Base-by-base conservation (phyloP, 2,888 invertebrate genomes). In the Polyploca ridens region DNA sequence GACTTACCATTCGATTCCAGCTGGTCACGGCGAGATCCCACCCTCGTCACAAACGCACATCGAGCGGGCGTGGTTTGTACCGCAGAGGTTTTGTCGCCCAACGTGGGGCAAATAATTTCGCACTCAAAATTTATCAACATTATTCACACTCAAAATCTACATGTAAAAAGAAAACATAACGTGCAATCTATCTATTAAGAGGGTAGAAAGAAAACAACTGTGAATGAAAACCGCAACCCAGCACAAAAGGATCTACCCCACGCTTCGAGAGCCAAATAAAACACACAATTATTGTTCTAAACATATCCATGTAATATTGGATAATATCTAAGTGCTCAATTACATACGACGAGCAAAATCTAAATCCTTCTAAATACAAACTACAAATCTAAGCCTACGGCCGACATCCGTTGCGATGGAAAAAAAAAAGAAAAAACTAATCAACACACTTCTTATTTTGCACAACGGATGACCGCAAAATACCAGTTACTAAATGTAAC, bases 241-340 rank as follows among this genome's bases (percentile, higher is more conserved):
- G 81, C 85, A 81, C 84, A 83, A 85, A 84, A 82, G 76, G 71
- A 76, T 76, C 76, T 79, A 79, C 82, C 89, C 88, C 89, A 84
- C 89, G 83, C 87, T 80, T 79, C 75, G 76, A 81, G 82, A 80
- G 81, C 78, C 88, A 93, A 93, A 93, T 93, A 93, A 93, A 93
- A 93, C 92, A 93, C 92, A 92, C 90, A 82, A 66, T 81, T 85
- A 87, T 86, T 85, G 87, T 92, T 91, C 92, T 93, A 93, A 89
- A 88, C 87, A 90, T 91, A 90, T 88, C 87, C 86, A 91, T 93
- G 91, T 93, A 93, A 93, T 94, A 91, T 89, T 79, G 86, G 85
- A 85, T 90, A 90, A 85, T 84, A 81, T 87, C 90, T 90, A 78
- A 64, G 92, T 92, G 93, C 93, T 89, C 89, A 86, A 84, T 88